Base-by-base conservation (phyloP, 1,140 invertebrate species). In the Drosophila bipectinata region DNA sequence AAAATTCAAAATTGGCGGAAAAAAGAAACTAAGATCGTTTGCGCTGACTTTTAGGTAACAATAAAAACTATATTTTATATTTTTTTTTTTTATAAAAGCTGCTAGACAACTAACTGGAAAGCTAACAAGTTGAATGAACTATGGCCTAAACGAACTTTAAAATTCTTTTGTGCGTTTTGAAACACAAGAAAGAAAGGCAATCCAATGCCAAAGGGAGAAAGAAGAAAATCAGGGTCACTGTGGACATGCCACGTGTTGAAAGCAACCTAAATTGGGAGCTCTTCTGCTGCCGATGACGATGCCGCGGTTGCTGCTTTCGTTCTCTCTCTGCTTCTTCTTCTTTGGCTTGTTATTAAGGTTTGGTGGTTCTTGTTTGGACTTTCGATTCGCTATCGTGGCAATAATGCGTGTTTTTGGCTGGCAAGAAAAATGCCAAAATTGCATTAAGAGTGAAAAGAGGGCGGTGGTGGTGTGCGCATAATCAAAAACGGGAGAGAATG, bases 221-320 rank as follows among this genome's bases (percentile, higher is more conserved):
- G 30, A 30, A 48, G 34, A 64, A 73, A 75, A 64, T 75, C 71
- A 75, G 71, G 72, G 72, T 64, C 72, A 60, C 72, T 41, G 44
- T 62, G 39, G 68, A 41, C 68, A 21, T 73, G 83, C 83, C 83
- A 87, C 83, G 83, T 87, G 83, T 84, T 84, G 80, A 79, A 79
- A 61, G 60, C 63, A 53, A 55, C 45, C 59, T 39, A 72, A 62
- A 45, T 48, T 41, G 21, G 34, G 41, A 18, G 32, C 9, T 55
- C 7, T 37, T 37, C 34, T n/a, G 10, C 34, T 37, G 34, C 10
- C 10, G 34, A n/a, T n/a, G n/a, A n/a, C n/a, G n/a, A 10, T n/a
- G 12, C 3, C 4, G 41, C 14, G 8, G 54, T 53, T 53, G 63
- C 66, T 67, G 67, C 37, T 57, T 30, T n/a, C 54, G 49, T 12